phyloP scores from a whole-genome alignment of 2,888 invertebrate genomes.

The Drosophila acutilabella region DNA sequence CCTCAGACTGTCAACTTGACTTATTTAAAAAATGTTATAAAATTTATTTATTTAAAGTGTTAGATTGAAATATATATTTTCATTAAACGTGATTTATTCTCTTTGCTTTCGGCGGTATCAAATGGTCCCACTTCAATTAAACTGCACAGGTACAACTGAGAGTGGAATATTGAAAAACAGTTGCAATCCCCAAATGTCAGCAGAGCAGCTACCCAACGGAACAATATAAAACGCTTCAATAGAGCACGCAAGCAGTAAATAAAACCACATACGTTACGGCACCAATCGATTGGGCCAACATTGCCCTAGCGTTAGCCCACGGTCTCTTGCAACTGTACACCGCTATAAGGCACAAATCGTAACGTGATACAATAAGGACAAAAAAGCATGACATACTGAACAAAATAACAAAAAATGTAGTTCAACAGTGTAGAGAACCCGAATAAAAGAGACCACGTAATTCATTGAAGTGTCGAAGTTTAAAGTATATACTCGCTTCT shows the following conservation, averaged over 20 bases:
- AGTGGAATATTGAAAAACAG: slow-evolving; percentile 43
- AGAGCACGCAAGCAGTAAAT: slow-evolving; percentile 53
- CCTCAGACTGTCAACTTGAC: slow-evolving; percentile 18
- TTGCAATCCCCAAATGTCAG: slow-evolving; percentile 36
- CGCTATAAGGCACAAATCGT: slow-evolving; percentile 55
- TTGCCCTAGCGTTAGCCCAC: slow-evolving; percentile 26
- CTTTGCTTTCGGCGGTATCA: neutral
- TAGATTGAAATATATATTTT: neutral
- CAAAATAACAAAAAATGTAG: neutral
- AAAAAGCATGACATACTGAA: slow-evolving; percentile 13
- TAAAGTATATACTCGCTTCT: too few relatives aligned
- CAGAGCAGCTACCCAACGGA: slow-evolving; percentile 46
- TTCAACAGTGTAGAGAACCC: slow-evolving; percentile 10
- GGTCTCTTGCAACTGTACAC: slow-evolving; percentile 62
- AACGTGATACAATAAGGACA: slow-evolving; percentile 30
- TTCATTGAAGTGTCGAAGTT: neutral
- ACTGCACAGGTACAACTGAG: slow-evolving; percentile 2
- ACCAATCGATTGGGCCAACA: slow-evolving; percentile 59
- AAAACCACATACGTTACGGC: slow-evolving; percentile 54
- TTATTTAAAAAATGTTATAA: slow-evolving; percentile 7
- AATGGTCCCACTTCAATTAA: slow-evolving; percentile 23
- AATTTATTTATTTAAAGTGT: neutral
- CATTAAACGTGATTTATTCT: slow-evolving; percentile 10
- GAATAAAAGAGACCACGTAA: neutral
- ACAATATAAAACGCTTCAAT: slow-evolving; percentile 64